Evolutionary conservation across 1,140 invertebrate genomes (phyloP), one percentile per base, ranked within the genome.

Genomic region (Arion vulgaris): DNA sequence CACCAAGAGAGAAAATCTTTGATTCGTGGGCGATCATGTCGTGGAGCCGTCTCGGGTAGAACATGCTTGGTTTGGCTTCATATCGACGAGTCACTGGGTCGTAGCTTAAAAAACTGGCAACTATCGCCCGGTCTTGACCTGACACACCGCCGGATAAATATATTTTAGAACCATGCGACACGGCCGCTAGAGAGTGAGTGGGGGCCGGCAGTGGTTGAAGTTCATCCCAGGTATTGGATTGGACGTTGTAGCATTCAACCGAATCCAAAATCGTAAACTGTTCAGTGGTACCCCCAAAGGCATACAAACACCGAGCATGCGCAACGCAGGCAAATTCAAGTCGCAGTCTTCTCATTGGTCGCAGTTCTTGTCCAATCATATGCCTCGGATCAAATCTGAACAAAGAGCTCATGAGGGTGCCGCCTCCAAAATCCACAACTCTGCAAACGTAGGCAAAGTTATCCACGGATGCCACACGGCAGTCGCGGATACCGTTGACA

Each of bases 221-320:
- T 82, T 95, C 94, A 78, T 94, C 94, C 97, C 97, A 98, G 51
- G 93, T 93, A 89, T 96, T 95, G 19, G 94, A 94, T 77, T 94
- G 92, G 0, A 96, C 96, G 93, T 97, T 95, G 91, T 96, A 97
- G 85, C 95, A 94, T 91, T 97, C 96, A 0, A 96, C 96, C 23
- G 95, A 95, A 78, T 95, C 95, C 71, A 97, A 95, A 23, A 96
- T 97, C 79, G 95, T 96, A 91, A 98, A 96, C 86, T 96, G 96
- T 2, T 97, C 97, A 28, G 97, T 96, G 95, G 96, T 98, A 17
- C 97, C 97, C 45, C 97, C 97, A 89, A 98, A 95, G 0, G 97
- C 97, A 90, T 96, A 98, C 73, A 98, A 92, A 87, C 94, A 95
- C 53, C 96, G 95, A 82, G 96, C 95, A 91, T 96, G 94, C 17